Percentiles rank a stretch among this genome's conserved stretches.
phyloP scores from a whole-genome alignment of 2,113 vertebrate species.

The Hypomesus transpacificus region DNA sequence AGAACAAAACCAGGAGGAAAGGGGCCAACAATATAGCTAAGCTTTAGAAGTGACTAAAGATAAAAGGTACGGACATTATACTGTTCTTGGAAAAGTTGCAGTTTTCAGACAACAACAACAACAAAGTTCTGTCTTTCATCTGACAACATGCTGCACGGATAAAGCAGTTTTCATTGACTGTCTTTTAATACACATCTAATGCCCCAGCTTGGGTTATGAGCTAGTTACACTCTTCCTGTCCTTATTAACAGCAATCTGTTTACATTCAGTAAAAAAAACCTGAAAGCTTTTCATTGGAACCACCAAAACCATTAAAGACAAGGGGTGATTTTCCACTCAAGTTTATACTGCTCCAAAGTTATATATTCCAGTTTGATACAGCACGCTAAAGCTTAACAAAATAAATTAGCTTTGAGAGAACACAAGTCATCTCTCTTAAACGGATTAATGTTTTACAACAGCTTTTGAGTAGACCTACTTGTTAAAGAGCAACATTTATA shows the following conservation, averaged over 20 bases:
- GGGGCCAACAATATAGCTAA: too few species aligned
- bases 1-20: too few species aligned
- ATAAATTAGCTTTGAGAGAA: conserved; percentile 21
- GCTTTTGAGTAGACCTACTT: conserved; percentile 20
- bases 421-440: conserved; percentile 18
- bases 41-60: too few species aligned
- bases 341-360: conserved; percentile 12
- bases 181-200: neutral
- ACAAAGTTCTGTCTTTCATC: too few species aligned
- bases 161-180: too few species aligned
- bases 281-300: conserved; percentile 2
- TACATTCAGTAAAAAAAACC: conserved; percentile 11
- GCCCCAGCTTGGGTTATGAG: neutral
- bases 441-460: conserved; percentile 19
- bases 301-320: conserved; percentile 31
- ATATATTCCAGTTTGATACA: conserved; percentile 34
- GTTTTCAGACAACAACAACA: too few species aligned
- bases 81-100: too few species aligned
- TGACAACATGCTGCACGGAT: too few species aligned
- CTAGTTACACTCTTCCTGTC: neutral
- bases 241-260: neutral
- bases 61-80: too few species aligned
- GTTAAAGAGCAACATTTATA: conserved; percentile 5
- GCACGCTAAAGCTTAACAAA: conserved; percentile 18
- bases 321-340: conserved; percentile 31